These are phyloP conservation scores for Epistrophella euchroma DNA, from an alignment of 2,888 invertebrate species.

Conservation along the genomic window DNA sequence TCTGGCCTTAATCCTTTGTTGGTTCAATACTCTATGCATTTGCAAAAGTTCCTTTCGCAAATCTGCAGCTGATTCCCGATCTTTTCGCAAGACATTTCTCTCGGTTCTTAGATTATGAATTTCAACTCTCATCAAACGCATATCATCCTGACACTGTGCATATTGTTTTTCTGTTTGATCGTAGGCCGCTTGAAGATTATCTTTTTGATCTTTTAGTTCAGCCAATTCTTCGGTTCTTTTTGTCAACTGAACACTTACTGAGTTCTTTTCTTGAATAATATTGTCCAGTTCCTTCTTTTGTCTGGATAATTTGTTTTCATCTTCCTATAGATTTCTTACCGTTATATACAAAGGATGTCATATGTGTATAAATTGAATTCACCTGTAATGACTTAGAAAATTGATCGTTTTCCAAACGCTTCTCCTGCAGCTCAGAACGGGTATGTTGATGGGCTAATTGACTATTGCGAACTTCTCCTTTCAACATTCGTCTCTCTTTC, in stretches of 20 bases:
- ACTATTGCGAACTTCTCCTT: slow-evolving; percentile 84
- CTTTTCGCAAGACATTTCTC: slow-evolving; percentile 88
- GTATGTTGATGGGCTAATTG: slow-evolving; percentile 82
- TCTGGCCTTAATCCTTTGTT: slow-evolving; percentile 92
- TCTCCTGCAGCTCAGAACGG: slow-evolving; percentile 82
- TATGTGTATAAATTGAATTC: neutral
- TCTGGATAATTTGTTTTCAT: slow-evolving; percentile 88
- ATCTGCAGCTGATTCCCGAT: slow-evolving; percentile 92
- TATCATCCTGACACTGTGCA: slow-evolving; percentile 92
- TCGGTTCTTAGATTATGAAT: slow-evolving; percentile 91
- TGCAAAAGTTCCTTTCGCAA: slow-evolving; percentile 89
- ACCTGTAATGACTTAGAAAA: slow-evolving; percentile 88
- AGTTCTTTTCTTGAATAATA: slow-evolving; percentile 90
- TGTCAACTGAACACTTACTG: slow-evolving; percentile 92
- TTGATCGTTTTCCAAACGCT: slow-evolving; percentile 83
- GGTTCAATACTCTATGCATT: slow-evolving; percentile 91
- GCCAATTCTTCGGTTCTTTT: slow-evolving; percentile 92
- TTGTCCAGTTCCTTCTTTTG: slow-evolving; percentile 90
- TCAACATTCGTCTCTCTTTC: slow-evolving; percentile 88
- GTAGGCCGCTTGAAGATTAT: slow-evolving; percentile 90
- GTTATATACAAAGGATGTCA: neutral
- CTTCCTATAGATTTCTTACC: slow-evolving; percentile 84
- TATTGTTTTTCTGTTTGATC: slow-evolving; percentile 90
- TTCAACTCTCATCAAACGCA: slow-evolving; percentile 92
- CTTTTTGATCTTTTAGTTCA: slow-evolving; percentile 91